These are phyloP conservation scores for Stylophora pistillata DNA, from an alignment of 64 coral and sea anemone species.

Conservation along the genomic window DNA sequence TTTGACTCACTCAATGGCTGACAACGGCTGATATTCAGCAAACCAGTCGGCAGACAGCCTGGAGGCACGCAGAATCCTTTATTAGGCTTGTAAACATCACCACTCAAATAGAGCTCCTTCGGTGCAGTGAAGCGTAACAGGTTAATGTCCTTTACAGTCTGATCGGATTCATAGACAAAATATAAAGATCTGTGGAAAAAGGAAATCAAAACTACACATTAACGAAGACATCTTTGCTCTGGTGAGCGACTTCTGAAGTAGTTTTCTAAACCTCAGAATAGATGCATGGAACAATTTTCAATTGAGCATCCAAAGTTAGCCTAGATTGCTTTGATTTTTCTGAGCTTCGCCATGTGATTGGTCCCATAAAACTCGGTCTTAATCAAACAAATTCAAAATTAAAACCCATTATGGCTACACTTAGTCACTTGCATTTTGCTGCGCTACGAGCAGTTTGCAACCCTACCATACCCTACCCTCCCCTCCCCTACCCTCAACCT, in stretches of 20 bases:
- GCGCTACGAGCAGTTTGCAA: no score
- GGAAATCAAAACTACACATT: background rate
- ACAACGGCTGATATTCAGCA: conserved; percentile 78
- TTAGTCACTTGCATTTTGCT: no score
- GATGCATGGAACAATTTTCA: no score
- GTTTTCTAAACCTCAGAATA: background rate
- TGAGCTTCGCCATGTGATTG: no score
- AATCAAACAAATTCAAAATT: no score
- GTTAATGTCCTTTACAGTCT: conserved; percentile 64
- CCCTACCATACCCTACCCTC: no score
- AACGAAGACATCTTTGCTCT: background rate
- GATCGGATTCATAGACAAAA: conserved; percentile 44
- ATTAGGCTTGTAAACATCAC: conserved; percentile 69
- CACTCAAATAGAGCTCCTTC: conserved; percentile 57
- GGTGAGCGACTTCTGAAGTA: background rate
- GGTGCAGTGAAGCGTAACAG: conserved; percentile 77
- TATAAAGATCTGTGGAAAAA: conserved; percentile 62
- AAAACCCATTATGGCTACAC: no score
- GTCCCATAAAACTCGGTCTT: no score
- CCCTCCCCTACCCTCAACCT: background rate
- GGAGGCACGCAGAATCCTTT: conserved; percentile 84
- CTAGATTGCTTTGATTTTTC: no score
- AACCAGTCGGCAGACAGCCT: conserved; percentile 67
- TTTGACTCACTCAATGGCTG: conserved; percentile 82
- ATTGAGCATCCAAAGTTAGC: no score